These are phyloP conservation scores for Lasioglossum pauxillum DNA, from an alignment of 2,888 invertebrate species.

Conservation along the genomic window DNA sequence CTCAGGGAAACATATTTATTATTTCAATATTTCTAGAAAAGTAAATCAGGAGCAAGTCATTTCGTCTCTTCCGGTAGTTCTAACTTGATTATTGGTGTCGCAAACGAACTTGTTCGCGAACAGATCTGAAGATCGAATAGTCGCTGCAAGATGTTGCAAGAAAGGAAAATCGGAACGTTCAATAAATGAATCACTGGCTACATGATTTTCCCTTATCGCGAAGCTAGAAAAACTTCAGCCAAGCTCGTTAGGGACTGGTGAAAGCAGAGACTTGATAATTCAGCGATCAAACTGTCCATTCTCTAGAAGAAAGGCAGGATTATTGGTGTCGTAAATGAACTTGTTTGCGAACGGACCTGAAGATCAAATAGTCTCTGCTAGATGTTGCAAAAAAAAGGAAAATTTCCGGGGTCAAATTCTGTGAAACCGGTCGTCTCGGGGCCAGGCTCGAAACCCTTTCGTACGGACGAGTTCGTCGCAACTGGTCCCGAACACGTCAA, in stretches of 20 bases:
- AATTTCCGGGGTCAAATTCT: constrained; percentile 21
- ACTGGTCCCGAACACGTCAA: constrained; percentile 39
- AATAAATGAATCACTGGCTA: neutral
- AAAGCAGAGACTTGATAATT: neutral
- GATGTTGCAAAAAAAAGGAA: neutral
- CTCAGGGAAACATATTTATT: too few species aligned
- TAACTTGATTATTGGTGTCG: neutral
- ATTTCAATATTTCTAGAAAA: too few species aligned
- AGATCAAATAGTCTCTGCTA: neutral
- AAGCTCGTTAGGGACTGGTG: neutral
- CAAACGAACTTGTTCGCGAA: neutral
- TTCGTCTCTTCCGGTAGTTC: too few species aligned
- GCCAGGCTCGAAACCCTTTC: constrained; percentile 25
- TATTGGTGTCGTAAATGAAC: neutral
- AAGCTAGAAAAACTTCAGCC: too few species aligned
- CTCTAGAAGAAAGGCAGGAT: neutral
- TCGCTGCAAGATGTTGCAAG: neutral
- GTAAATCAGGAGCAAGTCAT: too few species aligned
- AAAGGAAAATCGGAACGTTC: neutral
- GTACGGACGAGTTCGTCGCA: constrained; percentile 48
- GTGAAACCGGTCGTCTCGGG: constrained; percentile 20
- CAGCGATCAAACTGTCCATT: neutral
- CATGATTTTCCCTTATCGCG: too few species aligned
- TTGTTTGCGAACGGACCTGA: neutral
- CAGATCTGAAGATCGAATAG: neutral